Conservation (phyloP, 2,888 invertebrate species). For the Ptychoptera contaminata region DNA sequence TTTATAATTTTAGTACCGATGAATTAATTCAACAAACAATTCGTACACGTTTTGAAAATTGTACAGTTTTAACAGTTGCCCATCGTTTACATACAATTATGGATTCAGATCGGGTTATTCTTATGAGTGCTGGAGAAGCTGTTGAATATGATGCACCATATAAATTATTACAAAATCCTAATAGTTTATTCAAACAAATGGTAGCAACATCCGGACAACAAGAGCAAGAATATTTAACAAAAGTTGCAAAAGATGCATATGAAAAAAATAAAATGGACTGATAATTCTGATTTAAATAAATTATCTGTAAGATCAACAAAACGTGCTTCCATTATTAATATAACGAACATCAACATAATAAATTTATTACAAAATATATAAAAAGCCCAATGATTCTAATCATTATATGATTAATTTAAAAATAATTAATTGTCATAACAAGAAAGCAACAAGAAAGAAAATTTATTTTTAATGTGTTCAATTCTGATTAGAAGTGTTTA, state of each 20-base stretch:
- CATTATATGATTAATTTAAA: no score
- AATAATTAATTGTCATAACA: no score
- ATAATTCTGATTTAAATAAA: neutral
- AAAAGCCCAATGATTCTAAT: no score
- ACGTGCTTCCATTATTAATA: neutral
- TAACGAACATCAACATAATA: neutral
- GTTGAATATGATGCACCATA: slow-evolving; percentile 50
- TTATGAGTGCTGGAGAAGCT: slow-evolving; percentile 59
- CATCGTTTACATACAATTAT: slow-evolving; percentile 81
- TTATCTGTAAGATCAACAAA: neutral
- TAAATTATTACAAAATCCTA: slow-evolving; percentile 36
- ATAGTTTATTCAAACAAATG: slow-evolving; percentile 45
- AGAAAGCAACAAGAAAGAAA: no score
- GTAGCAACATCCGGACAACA: slow-evolving; percentile 40
- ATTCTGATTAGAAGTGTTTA: no score
- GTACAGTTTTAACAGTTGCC: slow-evolving; percentile 74
- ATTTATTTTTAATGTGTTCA: no score
- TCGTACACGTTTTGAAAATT: slow-evolving; percentile 50
- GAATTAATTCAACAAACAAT: slow-evolving; percentile 64
- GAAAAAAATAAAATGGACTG: slow-evolving; percentile 7
- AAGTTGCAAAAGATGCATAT: slow-evolving; percentile 11
- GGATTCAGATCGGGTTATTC: slow-evolving; percentile 70
- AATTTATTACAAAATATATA: neutral
- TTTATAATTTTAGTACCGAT: slow-evolving; percentile 37
- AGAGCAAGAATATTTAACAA: slow-evolving; percentile 12